phyloP scores from a whole-genome alignment of 2,888 invertebrate species.

The Yponomeuta cagnagella region DNA sequence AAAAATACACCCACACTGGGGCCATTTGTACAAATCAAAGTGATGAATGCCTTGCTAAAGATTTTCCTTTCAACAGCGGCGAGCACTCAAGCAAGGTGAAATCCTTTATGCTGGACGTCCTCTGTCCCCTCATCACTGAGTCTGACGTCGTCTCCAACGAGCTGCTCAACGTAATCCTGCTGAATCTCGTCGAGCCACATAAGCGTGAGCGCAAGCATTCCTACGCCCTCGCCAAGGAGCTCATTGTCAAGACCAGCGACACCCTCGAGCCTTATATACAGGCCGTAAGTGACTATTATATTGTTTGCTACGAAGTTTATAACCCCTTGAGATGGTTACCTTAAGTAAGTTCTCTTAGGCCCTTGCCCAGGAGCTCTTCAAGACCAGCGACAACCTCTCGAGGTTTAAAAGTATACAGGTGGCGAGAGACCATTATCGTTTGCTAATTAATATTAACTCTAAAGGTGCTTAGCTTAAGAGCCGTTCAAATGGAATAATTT shows the following conservation, averaged over 20 bases:
- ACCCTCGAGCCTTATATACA: conserved; percentile 96
- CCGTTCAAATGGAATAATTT: too few species aligned
- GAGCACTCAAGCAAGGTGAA: conserved; percentile 97
- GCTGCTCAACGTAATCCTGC: conserved; percentile 93
- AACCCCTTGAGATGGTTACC: background rate
- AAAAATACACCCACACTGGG: too few species aligned
- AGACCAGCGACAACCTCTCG: conserved; percentile 89
- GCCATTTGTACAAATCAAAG: too few species aligned
- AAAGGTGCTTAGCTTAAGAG: too few species aligned
- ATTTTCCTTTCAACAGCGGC: conserved; percentile 78
- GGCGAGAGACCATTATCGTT: conserved; percentile 65
- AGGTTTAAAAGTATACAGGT: conserved; percentile 82
- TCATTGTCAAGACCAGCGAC: conserved; percentile 93
- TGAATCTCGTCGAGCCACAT: conserved; percentile 95
- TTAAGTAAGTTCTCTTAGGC: background rate
- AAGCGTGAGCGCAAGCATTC: conserved; percentile 93
- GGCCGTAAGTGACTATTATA: conserved; percentile 77
- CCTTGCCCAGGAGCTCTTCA: conserved; percentile 68
- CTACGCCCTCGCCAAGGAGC: conserved; percentile 92
- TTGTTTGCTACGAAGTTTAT: background rate
- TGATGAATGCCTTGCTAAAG: background rate
- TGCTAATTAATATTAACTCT: too few species aligned
- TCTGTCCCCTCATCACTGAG: conserved; percentile 95
- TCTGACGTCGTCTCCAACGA: conserved; percentile 97
- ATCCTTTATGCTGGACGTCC: conserved; percentile 96